These are phyloP conservation scores for Noctua pronuba DNA, from an alignment of 2,888 invertebrate genomes.

Conservation along the genomic window DNA sequence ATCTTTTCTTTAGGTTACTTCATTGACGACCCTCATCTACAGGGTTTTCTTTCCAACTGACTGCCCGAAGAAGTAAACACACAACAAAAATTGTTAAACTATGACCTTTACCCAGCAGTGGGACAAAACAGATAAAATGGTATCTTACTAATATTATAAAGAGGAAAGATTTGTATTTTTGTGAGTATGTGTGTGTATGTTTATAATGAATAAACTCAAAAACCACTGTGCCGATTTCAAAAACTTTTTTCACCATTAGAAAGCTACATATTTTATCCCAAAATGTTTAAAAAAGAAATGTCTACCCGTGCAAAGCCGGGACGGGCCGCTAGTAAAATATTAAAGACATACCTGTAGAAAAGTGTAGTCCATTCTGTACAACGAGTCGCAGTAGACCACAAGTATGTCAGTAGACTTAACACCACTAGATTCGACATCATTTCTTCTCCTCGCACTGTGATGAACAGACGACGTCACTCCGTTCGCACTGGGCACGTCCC, in stretches of 20 bases:
- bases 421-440: conserved; percentile 54
- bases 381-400: conserved; percentile 91
- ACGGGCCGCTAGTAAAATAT: too few species aligned
- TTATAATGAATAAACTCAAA: too few species aligned
- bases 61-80: background rate
- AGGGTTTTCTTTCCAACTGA: background rate
- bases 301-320: too few species aligned
- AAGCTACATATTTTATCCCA: too few species aligned
- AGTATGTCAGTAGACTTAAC: conserved; percentile 76
- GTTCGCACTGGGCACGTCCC: conserved; percentile 13
- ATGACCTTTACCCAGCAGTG: background rate
- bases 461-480: conserved; percentile 20
- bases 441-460: conserved; percentile 17
- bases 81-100: background rate
- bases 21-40: background rate
- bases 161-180: too few species aligned
- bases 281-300: too few species aligned
- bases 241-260: too few species aligned
- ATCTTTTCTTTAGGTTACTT: background rate
- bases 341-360: conserved; percentile 90
- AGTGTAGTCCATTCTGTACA: conserved; percentile 92
- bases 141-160: too few species aligned
- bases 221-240: too few species aligned
- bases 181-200: too few species aligned
- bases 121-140: background rate